phyloP scores from a whole-genome alignment of 2,888 invertebrate genomes.

The Mythimna impura region DNA sequence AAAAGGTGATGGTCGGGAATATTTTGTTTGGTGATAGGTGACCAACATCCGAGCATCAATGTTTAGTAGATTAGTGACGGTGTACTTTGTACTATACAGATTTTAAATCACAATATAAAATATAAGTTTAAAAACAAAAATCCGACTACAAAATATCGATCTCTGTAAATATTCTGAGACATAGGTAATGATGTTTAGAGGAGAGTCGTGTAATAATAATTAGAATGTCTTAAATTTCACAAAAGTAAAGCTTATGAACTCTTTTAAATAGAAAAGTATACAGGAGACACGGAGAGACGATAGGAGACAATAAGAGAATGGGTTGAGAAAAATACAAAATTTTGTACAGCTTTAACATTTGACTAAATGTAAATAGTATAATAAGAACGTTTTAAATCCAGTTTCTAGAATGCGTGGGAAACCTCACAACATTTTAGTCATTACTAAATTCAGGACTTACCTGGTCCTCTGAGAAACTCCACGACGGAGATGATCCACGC shows the following conservation, averaged over 20 bases:
- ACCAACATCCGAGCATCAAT: background rate
- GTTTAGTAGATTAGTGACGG: background rate
- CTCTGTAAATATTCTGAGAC: too few species aligned
- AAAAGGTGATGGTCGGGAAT: too few species aligned
- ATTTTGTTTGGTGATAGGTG: background rate
- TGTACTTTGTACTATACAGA: background rate
- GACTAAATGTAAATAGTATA: background rate
- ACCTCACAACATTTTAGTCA: background rate
- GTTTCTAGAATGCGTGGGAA: background rate
- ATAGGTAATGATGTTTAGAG: too few species aligned
- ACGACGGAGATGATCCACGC: slow-evolving; percentile 74
- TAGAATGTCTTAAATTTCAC: too few species aligned
- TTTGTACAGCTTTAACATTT: background rate
- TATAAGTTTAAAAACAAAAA: too few species aligned
- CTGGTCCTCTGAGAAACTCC: slow-evolving; percentile 73
- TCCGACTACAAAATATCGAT: too few species aligned
- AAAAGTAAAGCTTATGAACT: background rate
- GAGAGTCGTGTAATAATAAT: too few species aligned
- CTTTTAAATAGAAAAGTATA: background rate
- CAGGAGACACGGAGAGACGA: background rate
- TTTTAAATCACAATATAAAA: too few species aligned
- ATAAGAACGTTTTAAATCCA: background rate
- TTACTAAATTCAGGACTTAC: slow-evolving; percentile 71
- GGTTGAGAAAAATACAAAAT: background rate
- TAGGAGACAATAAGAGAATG: too few species aligned